Base-by-base conservation (phyloP, 2,888 invertebrate genomes). In the Metacarcinus magister region DNA sequence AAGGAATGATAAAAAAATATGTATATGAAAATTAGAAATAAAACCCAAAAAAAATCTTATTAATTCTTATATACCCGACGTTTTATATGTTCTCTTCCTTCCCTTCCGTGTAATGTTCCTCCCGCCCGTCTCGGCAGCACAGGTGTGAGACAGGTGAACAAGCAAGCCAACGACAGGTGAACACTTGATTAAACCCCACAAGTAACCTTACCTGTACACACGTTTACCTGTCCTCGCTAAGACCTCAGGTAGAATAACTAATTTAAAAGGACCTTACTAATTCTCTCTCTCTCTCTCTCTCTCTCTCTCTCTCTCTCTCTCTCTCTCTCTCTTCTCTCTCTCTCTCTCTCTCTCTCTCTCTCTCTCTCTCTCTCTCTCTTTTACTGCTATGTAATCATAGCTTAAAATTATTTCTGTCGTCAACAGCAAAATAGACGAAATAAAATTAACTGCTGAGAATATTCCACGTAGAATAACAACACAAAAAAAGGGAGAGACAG, bases 321-420 rank as follows among this genome's bases (percentile, higher is more conserved):
- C 5, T 46, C 19, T 46, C 13, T 67, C 43, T 44, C 39, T 8
- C 94, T 94, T 32, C 13, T 95, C 90, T 95, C 91, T 95, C 90
- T 95, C 95, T 91, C 90, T 91, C 95, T 95, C 95, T 94, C 94
- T 94, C 94, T 94, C 93, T 93, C 93, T 93, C 93, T 90, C 90
- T 90, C 90, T 94, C 90, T 94, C 94, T 90, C 94, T 54, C 89
- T 82, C 82, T 94, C 82, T 93, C 93, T 82, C 87, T 94, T 16
- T 87, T 28, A 43, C 93, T 39, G 39, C 93, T 16, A 28, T 23
- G 32, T 60, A 67, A 92, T 48, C 44, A 92, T n/a, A 67, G 67
- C 13, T 67, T 67, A 67, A 67, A 67, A 67, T 67, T 19, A 67
- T 67, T 67, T 67, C 16, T 32, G 39, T 43, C 89, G 89, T 44